These are phyloP conservation scores for Dichetophora obliterata DNA, from an alignment of 2,888 invertebrate species.

Conservation along the genomic window DNA sequence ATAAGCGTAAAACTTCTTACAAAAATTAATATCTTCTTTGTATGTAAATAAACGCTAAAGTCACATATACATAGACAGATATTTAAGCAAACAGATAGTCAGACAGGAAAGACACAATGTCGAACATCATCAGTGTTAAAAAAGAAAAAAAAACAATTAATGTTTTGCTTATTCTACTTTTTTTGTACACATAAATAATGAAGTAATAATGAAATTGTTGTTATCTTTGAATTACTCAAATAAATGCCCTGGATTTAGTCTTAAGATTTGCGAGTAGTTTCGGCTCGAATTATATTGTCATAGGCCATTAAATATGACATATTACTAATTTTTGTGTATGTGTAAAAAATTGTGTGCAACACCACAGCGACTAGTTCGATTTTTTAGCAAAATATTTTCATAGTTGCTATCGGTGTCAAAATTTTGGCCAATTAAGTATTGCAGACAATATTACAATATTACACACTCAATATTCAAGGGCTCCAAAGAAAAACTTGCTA, in stretches of 20 bases:
- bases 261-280: not conserved
- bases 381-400: no score
- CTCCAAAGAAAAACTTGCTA: no score
- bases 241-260: slow-evolving; percentile 7
- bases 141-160: not conserved
- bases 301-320: slow-evolving; percentile 7
- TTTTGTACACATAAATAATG: not conserved
- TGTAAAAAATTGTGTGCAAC: not conserved
- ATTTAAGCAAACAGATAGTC: slow-evolving; percentile 55
- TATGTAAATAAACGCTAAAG: not conserved
- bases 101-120: slow-evolving; percentile 61
- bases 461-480: no score
- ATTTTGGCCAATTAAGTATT: no score
- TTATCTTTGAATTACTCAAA: not conserved
- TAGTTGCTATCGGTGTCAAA: not conserved
- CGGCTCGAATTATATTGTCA: not conserved
- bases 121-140: slow-evolving; percentile 35
- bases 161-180: not conserved
- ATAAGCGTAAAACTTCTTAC: no score
- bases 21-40: no score
- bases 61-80: slow-evolving; percentile 49
- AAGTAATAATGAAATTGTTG: not conserved
- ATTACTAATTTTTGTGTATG: not conserved
- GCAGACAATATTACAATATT: no score
- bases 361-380: no score